Conservation (phyloP, 1,140 invertebrate genomes). For the Drosophila varians region DNA sequence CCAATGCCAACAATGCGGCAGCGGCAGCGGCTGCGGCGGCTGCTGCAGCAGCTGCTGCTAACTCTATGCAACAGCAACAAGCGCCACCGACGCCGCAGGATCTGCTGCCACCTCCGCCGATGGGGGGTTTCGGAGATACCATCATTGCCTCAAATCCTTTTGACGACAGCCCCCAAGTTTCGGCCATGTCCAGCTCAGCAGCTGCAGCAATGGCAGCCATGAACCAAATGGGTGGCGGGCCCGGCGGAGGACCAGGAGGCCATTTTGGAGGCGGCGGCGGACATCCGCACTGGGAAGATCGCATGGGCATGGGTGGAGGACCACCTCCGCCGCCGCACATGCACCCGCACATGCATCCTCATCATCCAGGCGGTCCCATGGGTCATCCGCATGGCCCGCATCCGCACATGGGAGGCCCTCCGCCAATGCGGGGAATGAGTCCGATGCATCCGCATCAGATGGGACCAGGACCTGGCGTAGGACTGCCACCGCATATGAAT, state of each 20-base stretch:
- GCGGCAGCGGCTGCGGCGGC: slow-evolving; percentile 77
- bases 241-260: slow-evolving; percentile 56
- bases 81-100: slow-evolving; percentile 88
- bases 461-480: slow-evolving; percentile 77
- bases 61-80: slow-evolving; percentile 85
- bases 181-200: slow-evolving; percentile 72
- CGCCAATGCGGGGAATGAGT: slow-evolving; percentile 89
- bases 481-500: slow-evolving; percentile 81
- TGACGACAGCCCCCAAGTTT: slow-evolving; percentile 92
- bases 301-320: slow-evolving; percentile 85
- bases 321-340: slow-evolving; percentile 84
- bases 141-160: slow-evolving; percentile 98
- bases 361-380: slow-evolving; percentile 84
- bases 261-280: slow-evolving; percentile 63
- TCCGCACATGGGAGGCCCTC: slow-evolving; percentile 84
- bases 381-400: slow-evolving; percentile 83
- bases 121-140: slow-evolving; percentile 94
- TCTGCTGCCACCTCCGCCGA: slow-evolving; percentile 91
- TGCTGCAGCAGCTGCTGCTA: slow-evolving; percentile 81
- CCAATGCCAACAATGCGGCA: slow-evolving; percentile 83
- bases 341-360: slow-evolving; percentile 84
- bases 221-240: slow-evolving; percentile 83
- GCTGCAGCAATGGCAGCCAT: slow-evolving; percentile 86
- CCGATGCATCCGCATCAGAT: slow-evolving; percentile 85
- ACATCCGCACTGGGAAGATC: slow-evolving; percentile 84